Evolutionary conservation across 2,888 invertebrate species (phyloP).

Genomic region (Eupithecia insigniata): DNA sequence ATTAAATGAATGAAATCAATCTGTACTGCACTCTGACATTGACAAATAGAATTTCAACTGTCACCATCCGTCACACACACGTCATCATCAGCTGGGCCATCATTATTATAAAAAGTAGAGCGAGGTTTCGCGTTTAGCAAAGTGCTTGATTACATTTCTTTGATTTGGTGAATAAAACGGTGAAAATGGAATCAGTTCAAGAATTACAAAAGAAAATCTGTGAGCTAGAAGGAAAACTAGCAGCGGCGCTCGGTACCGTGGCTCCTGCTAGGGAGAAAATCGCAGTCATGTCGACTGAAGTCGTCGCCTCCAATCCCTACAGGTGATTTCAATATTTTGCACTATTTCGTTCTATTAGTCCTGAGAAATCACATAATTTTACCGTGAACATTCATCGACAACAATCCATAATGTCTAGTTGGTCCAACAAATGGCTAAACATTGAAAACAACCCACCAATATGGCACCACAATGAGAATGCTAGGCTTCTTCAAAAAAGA

Average conservation of each 20-base stretch:
- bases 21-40: conserved; percentile 10
- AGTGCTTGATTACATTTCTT: not conserved
- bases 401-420: not conserved
- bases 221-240: conserved; percentile 87
- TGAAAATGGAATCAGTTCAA: conserved; percentile 85
- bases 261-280: conserved; percentile 88
- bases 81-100: conserved; percentile 14
- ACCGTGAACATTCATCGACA: not conserved
- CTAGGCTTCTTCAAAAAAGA: not conserved
- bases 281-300: conserved; percentile 96
- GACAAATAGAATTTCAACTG: not conserved
- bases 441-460: conserved; percentile 17
- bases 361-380: not conserved
- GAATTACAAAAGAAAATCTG: conserved; percentile 85
- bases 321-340: conserved; percentile 84
- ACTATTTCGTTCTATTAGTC: not conserved
- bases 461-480: conserved; percentile 16
- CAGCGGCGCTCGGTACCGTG: conserved; percentile 70
- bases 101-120: too few species aligned
- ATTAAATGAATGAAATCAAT: too few species aligned
- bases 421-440: not conserved
- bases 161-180: conserved; percentile 44
- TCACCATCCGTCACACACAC: conserved; percentile 7
- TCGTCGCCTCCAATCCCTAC: conserved; percentile 99
- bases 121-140: not conserved